Evolutionary conservation across 2,797 vertebrate genomes (phyloP).

Genomic region (Limosa lapponica): DNA sequence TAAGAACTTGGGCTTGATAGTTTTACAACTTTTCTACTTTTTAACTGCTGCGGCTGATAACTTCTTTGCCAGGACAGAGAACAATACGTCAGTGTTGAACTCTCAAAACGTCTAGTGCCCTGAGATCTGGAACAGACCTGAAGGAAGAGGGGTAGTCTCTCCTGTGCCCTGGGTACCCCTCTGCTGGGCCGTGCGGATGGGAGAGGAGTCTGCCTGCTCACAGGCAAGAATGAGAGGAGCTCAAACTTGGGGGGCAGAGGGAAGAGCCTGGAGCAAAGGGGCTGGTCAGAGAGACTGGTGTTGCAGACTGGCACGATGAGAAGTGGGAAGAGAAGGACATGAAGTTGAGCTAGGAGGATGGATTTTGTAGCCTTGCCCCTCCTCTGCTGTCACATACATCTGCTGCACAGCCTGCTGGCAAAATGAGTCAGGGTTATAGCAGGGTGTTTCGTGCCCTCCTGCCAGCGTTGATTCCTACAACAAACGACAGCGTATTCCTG

Average conservation of each 20-base stretch:
- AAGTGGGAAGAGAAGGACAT: not conserved
- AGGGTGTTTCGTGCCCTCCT: not conserved
- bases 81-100: accelerated
- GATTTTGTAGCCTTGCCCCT: not conserved
- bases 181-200: not conserved
- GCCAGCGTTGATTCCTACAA: not conserved
- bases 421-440: not conserved
- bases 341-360: not conserved
- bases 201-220: not conserved
- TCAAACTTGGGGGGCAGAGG: not conserved
- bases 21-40: not conserved
- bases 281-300: not conserved
- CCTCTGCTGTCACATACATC: not conserved
- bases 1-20: not conserved
- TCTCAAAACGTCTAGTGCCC: not conserved
- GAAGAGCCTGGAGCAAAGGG: not conserved
- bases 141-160: not conserved
- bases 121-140: not conserved
- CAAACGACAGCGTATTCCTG: not conserved
- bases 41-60: not conserved
- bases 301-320: not conserved
- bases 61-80: not conserved
- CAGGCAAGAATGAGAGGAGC: not conserved
- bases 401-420: not conserved
- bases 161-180: not conserved